Conservation (phyloP, 2,113 vertebrate genomes). For the Calyptommatus sinebrachiatus region DNA sequence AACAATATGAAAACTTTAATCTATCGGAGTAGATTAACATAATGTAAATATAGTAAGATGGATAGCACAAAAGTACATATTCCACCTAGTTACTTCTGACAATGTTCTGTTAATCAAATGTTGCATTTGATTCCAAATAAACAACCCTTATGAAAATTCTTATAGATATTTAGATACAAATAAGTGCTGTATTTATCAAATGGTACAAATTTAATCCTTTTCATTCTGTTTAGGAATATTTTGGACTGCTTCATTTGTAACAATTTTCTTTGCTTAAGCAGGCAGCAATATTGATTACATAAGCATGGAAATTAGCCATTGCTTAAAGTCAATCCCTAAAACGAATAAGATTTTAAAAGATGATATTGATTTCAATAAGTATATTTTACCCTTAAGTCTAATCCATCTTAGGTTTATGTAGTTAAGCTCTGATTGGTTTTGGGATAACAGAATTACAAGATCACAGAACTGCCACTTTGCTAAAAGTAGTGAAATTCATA, state of each 20-base stretch:
- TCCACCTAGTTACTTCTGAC: conserved; percentile 9
- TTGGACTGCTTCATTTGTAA: conserved; percentile 16
- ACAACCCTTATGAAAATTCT: conserved; percentile 3
- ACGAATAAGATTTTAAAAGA: neutral
- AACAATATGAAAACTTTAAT: neutral
- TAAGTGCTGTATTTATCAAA: neutral
- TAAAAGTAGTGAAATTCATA: neutral
- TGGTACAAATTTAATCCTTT: conserved; percentile 5
- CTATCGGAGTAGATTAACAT: conserved; percentile 26
- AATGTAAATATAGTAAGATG: neutral
- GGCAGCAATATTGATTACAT: fast-evolving
- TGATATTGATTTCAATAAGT: neutral
- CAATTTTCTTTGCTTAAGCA: conserved; percentile 1
- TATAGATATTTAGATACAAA: neutral
- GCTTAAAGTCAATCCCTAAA: neutral
- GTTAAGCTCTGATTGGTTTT: neutral
- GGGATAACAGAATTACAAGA: neutral
- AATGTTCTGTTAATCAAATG: conserved; percentile 10
- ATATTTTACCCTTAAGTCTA: neutral
- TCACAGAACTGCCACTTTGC: neutral
- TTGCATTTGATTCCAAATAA: neutral
- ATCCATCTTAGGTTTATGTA: neutral
- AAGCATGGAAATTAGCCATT: neutral
- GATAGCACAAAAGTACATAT: neutral
- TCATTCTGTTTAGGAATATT: neutral